Evolutionary conservation across 2,113 vertebrate species (phyloP).

Genomic region (Phrynocephalus versicolor): DNA sequence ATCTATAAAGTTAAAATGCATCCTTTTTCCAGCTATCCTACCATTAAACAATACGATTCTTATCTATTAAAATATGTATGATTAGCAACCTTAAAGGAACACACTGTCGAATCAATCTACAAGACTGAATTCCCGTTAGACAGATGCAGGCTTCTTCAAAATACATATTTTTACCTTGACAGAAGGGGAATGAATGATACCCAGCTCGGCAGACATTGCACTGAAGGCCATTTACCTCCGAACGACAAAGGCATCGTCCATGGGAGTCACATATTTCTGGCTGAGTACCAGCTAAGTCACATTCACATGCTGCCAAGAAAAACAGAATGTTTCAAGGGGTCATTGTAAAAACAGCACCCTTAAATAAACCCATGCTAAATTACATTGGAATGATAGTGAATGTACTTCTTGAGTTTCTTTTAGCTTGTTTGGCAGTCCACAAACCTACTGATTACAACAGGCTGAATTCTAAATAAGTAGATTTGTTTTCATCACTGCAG

Average conservation of each 20-base stretch:
- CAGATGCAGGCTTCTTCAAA: background rate
- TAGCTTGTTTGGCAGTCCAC: background rate
- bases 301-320: conserved; percentile 78
- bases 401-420: background rate
- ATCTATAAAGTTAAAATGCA: too few species aligned
- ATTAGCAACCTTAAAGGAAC: background rate
- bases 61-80: background rate
- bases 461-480: background rate
- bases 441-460: background rate
- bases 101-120: background rate
- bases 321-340: conserved; percentile 5
- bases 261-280: conserved; percentile 73
- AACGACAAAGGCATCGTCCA: conserved; percentile 84
- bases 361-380: background rate
- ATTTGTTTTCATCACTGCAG: background rate
- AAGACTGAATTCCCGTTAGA: background rate
- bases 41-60: background rate
- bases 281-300: conserved; percentile 77
- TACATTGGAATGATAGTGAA: background rate
- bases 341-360: background rate
- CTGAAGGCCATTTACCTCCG: conserved; percentile 71
- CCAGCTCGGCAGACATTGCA: conserved; percentile 82
- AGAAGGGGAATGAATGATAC: conserved; percentile 83
- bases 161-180: conserved; percentile 78
- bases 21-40: too few species aligned